A percentile compares a stretch with the other conserved stretches of the same genome.
Conservation (phyloP, 1,140 invertebrate genomes). For the Danaus plexippus region DNA sequence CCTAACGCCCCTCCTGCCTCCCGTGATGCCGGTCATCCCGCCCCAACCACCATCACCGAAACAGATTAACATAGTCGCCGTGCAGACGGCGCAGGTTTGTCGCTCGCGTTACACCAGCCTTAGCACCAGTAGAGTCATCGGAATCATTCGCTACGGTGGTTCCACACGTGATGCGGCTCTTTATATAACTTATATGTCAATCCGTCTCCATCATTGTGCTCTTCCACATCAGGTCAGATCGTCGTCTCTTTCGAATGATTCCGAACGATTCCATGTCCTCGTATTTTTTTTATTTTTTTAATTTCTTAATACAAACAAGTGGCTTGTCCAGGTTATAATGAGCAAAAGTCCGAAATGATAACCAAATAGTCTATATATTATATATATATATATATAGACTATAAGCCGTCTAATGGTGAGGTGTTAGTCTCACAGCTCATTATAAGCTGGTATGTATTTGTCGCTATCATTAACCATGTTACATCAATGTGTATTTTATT, state of each 20-base stretch:
- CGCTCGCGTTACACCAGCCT: background rate
- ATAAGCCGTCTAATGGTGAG: background rate
- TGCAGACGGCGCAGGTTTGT: slow-evolving; percentile 44
- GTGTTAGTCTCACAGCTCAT: slow-evolving; percentile 2
- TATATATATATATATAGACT: no score
- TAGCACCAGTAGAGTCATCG: slow-evolving; percentile 16
- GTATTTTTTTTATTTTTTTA: background rate
- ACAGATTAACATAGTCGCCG: slow-evolving; percentile 30
- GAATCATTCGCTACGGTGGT: slow-evolving; percentile 15
- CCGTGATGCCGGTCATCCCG: slow-evolving; percentile 33
- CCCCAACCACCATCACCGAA: slow-evolving; percentile 27
- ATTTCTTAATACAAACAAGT: slow-evolving; percentile 7
- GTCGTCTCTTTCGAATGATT: slow-evolving; percentile 8
- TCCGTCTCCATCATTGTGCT: background rate
- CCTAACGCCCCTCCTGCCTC: slow-evolving; percentile 46
- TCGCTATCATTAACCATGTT: no score
- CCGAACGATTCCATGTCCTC: slow-evolving; percentile 7
- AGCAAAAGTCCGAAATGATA: slow-evolving; percentile 1
- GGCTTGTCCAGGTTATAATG: slow-evolving; percentile 15
- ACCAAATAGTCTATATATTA: background rate
- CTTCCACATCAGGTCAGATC: slow-evolving; percentile 2
- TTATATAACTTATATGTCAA: slow-evolving; percentile 1
- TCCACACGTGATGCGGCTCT: background rate
- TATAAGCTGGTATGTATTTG: slow-evolving; percentile 4
- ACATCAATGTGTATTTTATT: no score